Conservation (phyloP, 1,140 invertebrate genomes). For the Calephelis virginiensis region DNA sequence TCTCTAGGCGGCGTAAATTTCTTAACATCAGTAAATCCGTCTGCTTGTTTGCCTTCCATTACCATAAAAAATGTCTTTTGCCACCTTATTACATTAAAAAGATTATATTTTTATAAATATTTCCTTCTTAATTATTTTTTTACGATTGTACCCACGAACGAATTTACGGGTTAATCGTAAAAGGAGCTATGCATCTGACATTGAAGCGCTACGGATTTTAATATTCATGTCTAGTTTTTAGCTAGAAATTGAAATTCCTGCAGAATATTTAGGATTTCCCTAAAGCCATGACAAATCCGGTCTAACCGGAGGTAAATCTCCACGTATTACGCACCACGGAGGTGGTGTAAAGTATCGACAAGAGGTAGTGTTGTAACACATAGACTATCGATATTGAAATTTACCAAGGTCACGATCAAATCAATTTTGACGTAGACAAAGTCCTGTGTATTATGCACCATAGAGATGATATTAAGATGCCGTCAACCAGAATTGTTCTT, state of each 20-base stretch:
- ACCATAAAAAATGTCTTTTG: too few relatives aligned
- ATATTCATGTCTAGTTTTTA: neutral
- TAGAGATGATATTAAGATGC: too few relatives aligned
- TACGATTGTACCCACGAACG: neutral
- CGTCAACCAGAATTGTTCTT: too few relatives aligned
- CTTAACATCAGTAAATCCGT: too few relatives aligned
- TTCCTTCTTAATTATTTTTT: neutral
- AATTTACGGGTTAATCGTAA: neutral
- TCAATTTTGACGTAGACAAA: neutral
- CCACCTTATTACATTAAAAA: too few relatives aligned
- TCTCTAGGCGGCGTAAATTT: too few relatives aligned
- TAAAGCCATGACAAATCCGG: slow-evolving; percentile 19
- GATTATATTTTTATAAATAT: too few relatives aligned
- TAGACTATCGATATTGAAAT: neutral
- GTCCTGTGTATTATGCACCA: too few relatives aligned
- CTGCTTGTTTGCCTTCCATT: too few relatives aligned
- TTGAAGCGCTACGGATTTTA: neutral
- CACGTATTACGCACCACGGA: slow-evolving; percentile 18
- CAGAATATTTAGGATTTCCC: slow-evolving; percentile 19
- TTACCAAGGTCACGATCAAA: neutral
- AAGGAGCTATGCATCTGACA: neutral
- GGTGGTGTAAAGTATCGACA: slow-evolving; percentile 19
- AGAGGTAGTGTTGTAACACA: neutral
- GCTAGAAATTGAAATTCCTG: slow-evolving; percentile 14
- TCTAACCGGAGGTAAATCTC: slow-evolving; percentile 21